These are phyloP conservation scores for Neolamprologus toae DNA, from an alignment of 2,113 vertebrate species.

Conservation along the genomic window DNA sequence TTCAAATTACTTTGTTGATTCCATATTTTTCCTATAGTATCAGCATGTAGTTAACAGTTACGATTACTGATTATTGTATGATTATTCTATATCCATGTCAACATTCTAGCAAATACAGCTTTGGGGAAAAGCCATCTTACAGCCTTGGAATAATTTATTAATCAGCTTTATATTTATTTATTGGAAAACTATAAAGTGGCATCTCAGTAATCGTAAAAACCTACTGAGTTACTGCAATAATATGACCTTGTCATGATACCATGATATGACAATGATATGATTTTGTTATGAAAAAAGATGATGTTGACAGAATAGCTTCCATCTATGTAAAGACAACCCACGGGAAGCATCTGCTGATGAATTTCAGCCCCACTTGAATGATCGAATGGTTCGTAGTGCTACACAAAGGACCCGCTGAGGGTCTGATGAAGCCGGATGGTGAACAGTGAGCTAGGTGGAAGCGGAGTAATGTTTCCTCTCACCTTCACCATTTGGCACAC, in stretches of 20 bases:
- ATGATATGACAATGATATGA: background rate
- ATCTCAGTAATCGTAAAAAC: background rate
- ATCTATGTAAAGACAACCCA: background rate
- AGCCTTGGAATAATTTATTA: background rate
- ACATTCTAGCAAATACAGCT: background rate
- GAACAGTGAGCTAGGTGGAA: conserved; percentile 12
- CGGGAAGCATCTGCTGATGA: background rate
- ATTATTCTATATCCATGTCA: background rate
- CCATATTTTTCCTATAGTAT: background rate
- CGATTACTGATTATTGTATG: background rate
- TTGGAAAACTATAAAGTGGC: background rate
- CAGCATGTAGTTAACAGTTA: background rate
- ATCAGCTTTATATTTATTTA: background rate
- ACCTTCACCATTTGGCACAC: conserved; percentile 18
- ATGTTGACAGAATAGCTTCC: background rate
- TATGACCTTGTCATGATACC: background rate
- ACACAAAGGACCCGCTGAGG: conserved; percentile 10
- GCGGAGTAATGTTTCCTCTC: conserved; percentile 34
- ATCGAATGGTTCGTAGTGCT: background rate
- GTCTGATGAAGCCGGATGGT: conserved; percentile 40
- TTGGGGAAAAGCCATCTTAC: background rate
- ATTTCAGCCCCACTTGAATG: conserved; percentile 1
- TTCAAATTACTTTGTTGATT: background rate
- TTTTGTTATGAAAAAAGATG: background rate
- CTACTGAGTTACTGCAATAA: background rate